phyloP scores from a whole-genome alignment of 2,113 vertebrate genomes.

The Tringa solitaria region DNA sequence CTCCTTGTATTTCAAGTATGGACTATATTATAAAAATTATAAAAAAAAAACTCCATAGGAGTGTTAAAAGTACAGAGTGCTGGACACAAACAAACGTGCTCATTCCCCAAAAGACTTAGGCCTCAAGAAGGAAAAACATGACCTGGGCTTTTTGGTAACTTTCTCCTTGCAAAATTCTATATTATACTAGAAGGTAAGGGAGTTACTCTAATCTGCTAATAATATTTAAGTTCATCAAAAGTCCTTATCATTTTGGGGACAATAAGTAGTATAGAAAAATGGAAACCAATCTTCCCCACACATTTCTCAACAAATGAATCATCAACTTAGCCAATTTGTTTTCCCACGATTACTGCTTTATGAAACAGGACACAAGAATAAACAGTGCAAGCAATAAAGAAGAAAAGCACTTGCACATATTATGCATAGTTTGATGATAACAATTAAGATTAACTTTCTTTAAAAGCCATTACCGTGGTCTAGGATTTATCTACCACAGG shows the following conservation, averaged over 20 bases:
- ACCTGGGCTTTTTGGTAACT: not conserved
- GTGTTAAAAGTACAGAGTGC: accelerated
- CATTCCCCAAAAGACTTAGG: not conserved
- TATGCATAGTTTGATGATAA: not conserved
- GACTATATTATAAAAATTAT: not conserved
- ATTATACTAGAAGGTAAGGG: not conserved
- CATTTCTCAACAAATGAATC: not conserved
- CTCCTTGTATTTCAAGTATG: not conserved
- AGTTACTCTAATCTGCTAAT: not conserved
- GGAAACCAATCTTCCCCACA: not conserved
- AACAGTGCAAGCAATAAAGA: not conserved
- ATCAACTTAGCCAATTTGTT: not conserved
- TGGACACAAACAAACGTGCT: not conserved
- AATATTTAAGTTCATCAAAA: not conserved
- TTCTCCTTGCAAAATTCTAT: not conserved
- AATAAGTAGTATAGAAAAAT: not conserved
- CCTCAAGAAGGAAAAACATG: not conserved
- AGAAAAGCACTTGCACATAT: not conserved
- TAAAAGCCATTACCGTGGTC: not conserved
- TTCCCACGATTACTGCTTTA: not conserved
- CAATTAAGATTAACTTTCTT: not conserved
- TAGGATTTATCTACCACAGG: not conserved
- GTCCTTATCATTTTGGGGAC: not conserved
- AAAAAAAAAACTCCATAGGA: too few species aligned
- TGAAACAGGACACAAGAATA: not conserved